Percentiles rank a stretch among this genome's conserved stretches.
phyloP scores from a whole-genome alignment of 2,113 vertebrate species.

The Mixornis gularis region DNA sequence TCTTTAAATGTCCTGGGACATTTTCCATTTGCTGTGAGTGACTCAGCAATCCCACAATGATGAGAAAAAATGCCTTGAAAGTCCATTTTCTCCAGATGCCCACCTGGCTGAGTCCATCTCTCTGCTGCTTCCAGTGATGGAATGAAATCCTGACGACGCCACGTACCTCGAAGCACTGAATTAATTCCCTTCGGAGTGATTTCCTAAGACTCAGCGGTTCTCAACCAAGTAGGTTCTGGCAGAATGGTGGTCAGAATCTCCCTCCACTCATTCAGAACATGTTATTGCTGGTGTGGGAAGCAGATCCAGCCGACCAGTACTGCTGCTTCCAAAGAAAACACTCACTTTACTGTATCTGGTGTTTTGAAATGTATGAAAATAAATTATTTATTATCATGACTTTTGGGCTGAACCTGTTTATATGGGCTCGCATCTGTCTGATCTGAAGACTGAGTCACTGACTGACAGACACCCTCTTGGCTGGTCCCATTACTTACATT shows the following conservation, averaged over 20 bases:
- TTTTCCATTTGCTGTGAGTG: not conserved
- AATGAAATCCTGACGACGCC: not conserved
- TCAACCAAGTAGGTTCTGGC: not conserved
- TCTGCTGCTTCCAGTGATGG: not conserved
- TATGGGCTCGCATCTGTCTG: slow-evolving; percentile 43
- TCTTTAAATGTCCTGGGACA: not conserved
- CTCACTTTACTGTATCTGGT: slow-evolving; percentile 15
- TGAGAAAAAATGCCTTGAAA: not conserved
- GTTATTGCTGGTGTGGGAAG: slow-evolving; percentile 36
- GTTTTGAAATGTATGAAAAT: slow-evolving; percentile 26
- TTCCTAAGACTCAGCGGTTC: slow-evolving; percentile 5
- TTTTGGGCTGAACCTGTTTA: slow-evolving; percentile 55
- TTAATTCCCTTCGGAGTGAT: not conserved
- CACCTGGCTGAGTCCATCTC: not conserved
- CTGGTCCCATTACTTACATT: slow-evolving; percentile 20
- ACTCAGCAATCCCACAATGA: not conserved
- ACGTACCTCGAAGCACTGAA: accelerated
- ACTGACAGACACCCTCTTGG: slow-evolving; percentile 42
- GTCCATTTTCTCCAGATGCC: not conserved
- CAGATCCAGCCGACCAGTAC: not conserved
- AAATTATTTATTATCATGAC: slow-evolving; percentile 58
- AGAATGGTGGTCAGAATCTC: slow-evolving; percentile 27
- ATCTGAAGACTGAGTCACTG: slow-evolving; percentile 53
- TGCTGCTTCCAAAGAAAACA: slow-evolving; percentile 45
- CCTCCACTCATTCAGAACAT: slow-evolving; percentile 20